Evolutionary conservation across 2,888 invertebrate genomes (phyloP).

Genomic region (Antheraea assamensis): DNA sequence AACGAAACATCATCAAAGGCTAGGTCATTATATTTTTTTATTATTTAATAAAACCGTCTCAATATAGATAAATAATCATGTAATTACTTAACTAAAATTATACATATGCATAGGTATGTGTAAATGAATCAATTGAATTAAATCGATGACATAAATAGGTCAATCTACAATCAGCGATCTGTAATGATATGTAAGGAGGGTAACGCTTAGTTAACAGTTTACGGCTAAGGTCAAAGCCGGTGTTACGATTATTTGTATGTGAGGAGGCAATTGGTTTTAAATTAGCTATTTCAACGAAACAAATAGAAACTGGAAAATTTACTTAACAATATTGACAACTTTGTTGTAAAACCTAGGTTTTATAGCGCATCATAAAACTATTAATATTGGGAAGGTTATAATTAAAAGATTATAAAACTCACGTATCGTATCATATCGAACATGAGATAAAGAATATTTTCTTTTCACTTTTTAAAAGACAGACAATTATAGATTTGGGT

Average conservation of each 20-base stretch:
- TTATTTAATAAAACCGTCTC: background rate
- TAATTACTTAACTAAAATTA: background rate
- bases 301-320: background rate
- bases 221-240: slow-evolving; percentile 47
- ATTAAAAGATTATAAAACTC: too few species aligned
- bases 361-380: too few species aligned
- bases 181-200: slow-evolving; percentile 70
- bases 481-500: too few species aligned
- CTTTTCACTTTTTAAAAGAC: too few species aligned
- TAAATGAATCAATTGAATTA: slow-evolving; percentile 26
- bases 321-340: background rate
- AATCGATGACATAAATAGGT: slow-evolving; percentile 61
- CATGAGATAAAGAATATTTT: too few species aligned
- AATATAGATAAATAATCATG: background rate
- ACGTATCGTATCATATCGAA: too few species aligned
- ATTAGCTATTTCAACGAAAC: slow-evolving; percentile 1
- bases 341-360: background rate
- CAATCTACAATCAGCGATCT: slow-evolving; percentile 61
- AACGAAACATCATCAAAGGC: too few species aligned
- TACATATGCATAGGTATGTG: background rate
- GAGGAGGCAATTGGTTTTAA: background rate
- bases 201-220: slow-evolving; percentile 55
- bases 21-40: too few species aligned
- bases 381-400: too few species aligned
- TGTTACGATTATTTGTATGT: background rate